phyloP scores from a whole-genome alignment of 2,888 invertebrate species.

The Chrysodeixis includens region DNA sequence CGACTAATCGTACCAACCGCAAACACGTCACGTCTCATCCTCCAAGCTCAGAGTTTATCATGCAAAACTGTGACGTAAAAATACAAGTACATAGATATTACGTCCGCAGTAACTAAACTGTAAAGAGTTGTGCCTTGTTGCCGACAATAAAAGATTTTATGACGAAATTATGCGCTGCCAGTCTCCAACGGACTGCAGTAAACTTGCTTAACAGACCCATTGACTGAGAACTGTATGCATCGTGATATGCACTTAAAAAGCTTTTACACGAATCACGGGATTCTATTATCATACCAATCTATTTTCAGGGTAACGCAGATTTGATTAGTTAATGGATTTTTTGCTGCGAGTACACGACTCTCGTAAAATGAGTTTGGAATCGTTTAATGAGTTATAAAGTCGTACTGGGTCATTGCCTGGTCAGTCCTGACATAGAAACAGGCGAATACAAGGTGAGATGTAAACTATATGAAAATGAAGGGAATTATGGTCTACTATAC shows the following conservation, averaged over 20 bases:
- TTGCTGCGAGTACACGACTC: constrained; percentile 12
- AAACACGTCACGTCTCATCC: background rate
- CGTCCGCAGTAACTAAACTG: constrained; percentile 59
- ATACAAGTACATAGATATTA: constrained; percentile 50
- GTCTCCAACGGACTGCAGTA: constrained; percentile 67
- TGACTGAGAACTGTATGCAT: constrained; percentile 67
- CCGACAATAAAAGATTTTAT: constrained; percentile 79
- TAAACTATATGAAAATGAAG: too few species aligned
- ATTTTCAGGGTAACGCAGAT: constrained; percentile 20
- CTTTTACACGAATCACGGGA: constrained; percentile 66
- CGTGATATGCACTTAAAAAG: constrained; percentile 73
- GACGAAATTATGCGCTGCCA: constrained; percentile 75
- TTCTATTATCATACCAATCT: constrained; percentile 47
- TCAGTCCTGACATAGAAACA: background rate
- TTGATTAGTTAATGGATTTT: constrained; percentile 43
- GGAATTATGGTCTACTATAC: too few species aligned
- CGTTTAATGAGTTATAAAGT: constrained; percentile 22
- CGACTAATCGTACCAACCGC: background rate
- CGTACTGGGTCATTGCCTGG: background rate
- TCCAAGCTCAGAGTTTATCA: background rate
- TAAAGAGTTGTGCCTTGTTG: constrained; percentile 71
- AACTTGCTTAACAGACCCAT: constrained; percentile 77
- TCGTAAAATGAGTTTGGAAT: constrained; percentile 24
- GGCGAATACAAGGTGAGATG: too few species aligned
- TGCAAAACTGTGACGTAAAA: constrained; percentile 44